Conservation (phyloP, 2,888 invertebrate species). For the Perizoma affinitatum region DNA sequence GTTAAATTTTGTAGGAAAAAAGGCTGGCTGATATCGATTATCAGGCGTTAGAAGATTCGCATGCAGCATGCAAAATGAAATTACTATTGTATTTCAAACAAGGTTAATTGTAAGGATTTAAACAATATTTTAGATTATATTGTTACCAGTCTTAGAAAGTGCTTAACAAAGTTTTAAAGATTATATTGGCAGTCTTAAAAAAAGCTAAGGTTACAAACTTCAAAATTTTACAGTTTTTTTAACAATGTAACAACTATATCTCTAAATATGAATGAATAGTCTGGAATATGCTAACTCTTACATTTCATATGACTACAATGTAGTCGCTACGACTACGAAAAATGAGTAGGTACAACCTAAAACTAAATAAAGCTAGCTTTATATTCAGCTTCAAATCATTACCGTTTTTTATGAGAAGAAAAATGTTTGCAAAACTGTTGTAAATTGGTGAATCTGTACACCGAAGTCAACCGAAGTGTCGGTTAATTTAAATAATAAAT, state of each 20-base stretch:
- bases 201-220: slow-evolving; percentile 20
- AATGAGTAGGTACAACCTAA: slow-evolving; percentile 70
- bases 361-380: slow-evolving; percentile 72
- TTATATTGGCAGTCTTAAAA: slow-evolving; percentile 46
- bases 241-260: slow-evolving; percentile 7
- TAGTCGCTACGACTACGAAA: slow-evolving; percentile 68
- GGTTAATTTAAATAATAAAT: slow-evolving; percentile 42
- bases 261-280: slow-evolving; percentile 18
- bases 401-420: slow-evolving; percentile 81
- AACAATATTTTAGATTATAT: slow-evolving; percentile 9
- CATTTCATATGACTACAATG: slow-evolving; percentile 51
- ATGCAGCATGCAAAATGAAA: slow-evolving; percentile 81
- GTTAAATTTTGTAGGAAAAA: slow-evolving; percentile 56
- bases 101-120: slow-evolving; percentile 21
- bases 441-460: slow-evolving; percentile 52
- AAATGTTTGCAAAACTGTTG: slow-evolving; percentile 84
- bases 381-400: slow-evolving; percentile 78
- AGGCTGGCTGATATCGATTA: slow-evolving; percentile 46
- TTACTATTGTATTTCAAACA: slow-evolving; percentile 34
- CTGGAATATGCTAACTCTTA: slow-evolving; percentile 51
- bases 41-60: slow-evolving; percentile 58
- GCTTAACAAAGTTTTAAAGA: neutral
- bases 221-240: neutral
- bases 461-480: slow-evolving; percentile 13
- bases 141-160: slow-evolving; percentile 48